Evolutionary conservation across 2,797 vertebrate species (phyloP), one percentile per base, ranked within the genome.

Genomic region (Sebastes iracundus): DNA sequence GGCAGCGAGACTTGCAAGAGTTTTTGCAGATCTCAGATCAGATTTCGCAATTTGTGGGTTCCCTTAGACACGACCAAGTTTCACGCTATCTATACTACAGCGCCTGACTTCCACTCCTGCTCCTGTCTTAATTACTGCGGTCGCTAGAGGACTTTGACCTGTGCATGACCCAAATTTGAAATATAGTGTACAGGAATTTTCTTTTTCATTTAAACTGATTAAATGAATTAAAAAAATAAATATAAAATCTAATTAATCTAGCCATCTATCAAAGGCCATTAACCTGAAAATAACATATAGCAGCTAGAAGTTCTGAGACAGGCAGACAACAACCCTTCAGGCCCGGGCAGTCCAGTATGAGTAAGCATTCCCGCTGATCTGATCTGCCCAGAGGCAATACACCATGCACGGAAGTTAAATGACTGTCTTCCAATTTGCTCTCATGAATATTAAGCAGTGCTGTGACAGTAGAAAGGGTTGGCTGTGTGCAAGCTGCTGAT

Each of bases 351-450:
- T 87, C 92, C 92, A 87, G 79, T 85, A 90, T 91, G 92, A 95
- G 93, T 92, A 93, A 93, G 94, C 93, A 90, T 92, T 94, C 89
- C 90, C 92, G 93, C 86, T 88, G 88, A 92, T 92, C 89, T 88
- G 87, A 92, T 94, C 90, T 93, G 91, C 95, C 96, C 93, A 79
- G 88, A 91, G 95, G 96, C 95, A 80, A 91, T 92, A 95, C 91
- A 94, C 93, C 95, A 92, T 91, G 95, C 95, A 91, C 90, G 93
- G 93, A 93, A 96, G 95, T 96, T 96, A 95, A 97, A 96, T 96
- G 96, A 96, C 94, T 96, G 95, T 95, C 90, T 95, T 93, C 94
- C 96, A 97, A 98, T 98, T 97, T 98, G 97, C 97, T 97, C 97
- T 96, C 96, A 96, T 98, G 96, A 97, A 95, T 95, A 96, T 91